Evolutionary conservation across 2,888 invertebrate genomes (phyloP), one percentile per base, ranked within the genome.

Genomic region (Tetanocera ferruginea): DNA sequence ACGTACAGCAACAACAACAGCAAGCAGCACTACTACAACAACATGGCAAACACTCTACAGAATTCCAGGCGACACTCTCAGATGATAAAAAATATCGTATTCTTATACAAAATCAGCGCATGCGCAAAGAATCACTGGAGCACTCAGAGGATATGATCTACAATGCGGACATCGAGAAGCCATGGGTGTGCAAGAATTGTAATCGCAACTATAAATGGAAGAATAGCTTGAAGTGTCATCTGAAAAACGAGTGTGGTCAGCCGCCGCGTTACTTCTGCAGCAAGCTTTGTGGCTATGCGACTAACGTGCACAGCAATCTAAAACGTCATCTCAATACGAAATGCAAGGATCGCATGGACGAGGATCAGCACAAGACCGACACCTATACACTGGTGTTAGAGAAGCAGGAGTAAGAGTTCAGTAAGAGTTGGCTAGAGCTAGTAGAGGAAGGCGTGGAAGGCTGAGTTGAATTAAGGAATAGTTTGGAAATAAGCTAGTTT

Each of bases 181-280:
- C 90, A 8, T 90, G 90, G 90, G 91, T 92, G 83, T 93, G 95
- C 87, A 92, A 92, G 80, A 92, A 92, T 82, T 95, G 95, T 88
- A 92, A 93, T 86, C 92, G 94, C 87, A 93, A 93, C 84, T 95
- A 95, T 89, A 93, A 94, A 82, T 94, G 94, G 90, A 93, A 94
- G 89, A 93, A 93, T 83, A 94, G 94, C 31, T 92, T 95, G 84
- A 91, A 93, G 85, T 92, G 94, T 84, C 95, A 95, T 86, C 90
- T 93, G 73, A 93, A 93, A 60, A 92, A 92, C 83, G 93, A 93
- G 85, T 93, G 93, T 84, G 93, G 93, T 3, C 91, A 92, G 86
- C 93, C 93, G 79, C 90, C 90, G 0, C 88, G 89, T 55, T 90
- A 88, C 76, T 90, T 89, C 80, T 90, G 90, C 83, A 88, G 87